phyloP scores from a whole-genome alignment of 1,140 invertebrate species.

The Drosophila fuyamai region DNA sequence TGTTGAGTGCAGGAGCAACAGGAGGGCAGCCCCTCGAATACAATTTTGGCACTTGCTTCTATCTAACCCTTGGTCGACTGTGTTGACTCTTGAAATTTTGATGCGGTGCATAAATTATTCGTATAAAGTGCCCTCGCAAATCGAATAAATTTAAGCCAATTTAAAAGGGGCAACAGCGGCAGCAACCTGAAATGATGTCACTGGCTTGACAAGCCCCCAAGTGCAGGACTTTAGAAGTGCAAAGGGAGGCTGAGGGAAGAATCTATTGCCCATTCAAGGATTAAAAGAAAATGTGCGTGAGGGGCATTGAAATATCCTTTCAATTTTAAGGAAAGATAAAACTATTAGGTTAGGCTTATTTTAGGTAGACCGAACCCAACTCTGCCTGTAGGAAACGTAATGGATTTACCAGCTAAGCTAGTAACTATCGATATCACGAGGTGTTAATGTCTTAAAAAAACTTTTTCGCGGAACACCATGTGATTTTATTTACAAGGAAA shows the following conservation, averaged over 20 bases:
- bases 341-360: not conserved
- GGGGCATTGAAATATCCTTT: not conserved
- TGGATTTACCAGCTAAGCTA: too few relatives aligned
- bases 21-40: slow-evolving; percentile 47
- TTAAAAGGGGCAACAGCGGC: slow-evolving; percentile 45
- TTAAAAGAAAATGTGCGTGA: slow-evolving; percentile 8
- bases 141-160: slow-evolving; percentile 69
- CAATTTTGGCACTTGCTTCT: slow-evolving; percentile 49
- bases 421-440: too few relatives aligned
- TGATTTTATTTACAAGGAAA: too few relatives aligned
- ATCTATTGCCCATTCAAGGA: slow-evolving; percentile 5
- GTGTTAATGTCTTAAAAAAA: too few relatives aligned
- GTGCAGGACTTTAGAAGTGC: slow-evolving; percentile 3
- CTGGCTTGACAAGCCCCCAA: not conserved
- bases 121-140: slow-evolving; percentile 47
- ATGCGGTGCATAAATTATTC: slow-evolving; percentile 59
- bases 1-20: slow-evolving; percentile 58
- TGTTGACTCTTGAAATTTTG: slow-evolving; percentile 58
- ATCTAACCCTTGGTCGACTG: slow-evolving; percentile 4
- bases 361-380: too few relatives aligned
- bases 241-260: not conserved
- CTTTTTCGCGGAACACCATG: too few relatives aligned
- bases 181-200: slow-evolving; percentile 35
- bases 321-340: not conserved
- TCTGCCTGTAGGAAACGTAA: too few relatives aligned